Percentiles rank a stretch among this genome's conserved stretches.
phyloP scores from a whole-genome alignment of 2,113 vertebrate species.

The Pomatorhinus ruficollis region DNA sequence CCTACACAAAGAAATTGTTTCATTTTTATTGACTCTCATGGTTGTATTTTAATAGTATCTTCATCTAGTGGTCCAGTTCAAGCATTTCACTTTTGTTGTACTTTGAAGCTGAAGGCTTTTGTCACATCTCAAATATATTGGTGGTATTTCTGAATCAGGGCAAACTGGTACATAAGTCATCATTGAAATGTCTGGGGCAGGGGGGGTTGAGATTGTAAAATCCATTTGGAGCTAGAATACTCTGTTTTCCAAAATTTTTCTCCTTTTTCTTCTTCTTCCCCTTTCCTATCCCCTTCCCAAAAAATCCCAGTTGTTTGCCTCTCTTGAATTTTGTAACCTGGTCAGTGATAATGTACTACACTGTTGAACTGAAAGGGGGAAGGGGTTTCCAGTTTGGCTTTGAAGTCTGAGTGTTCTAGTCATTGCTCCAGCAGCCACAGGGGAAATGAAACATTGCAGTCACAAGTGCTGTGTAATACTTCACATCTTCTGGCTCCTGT shows the following conservation, averaged over 20 bases:
- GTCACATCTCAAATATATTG: not conserved
- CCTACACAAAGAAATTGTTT: not conserved
- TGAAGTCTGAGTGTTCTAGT: not conserved
- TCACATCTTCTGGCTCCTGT: not conserved
- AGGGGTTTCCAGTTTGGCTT: not conserved
- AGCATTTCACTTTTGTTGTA: conserved; percentile 5
- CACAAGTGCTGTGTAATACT: not conserved
- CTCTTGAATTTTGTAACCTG: not conserved
- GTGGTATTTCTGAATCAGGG: not conserved
- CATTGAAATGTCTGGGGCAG: not conserved
- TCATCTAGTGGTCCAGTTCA: conserved; percentile 13
- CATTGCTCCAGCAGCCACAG: not conserved
- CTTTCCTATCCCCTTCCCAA: not conserved
- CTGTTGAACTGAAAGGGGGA: not conserved
- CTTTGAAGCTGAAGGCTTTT: conserved; percentile 12
- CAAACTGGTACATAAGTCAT: not conserved
- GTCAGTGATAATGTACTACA: not conserved
- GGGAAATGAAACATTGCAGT: not conserved
- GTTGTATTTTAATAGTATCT: conserved; percentile 35
- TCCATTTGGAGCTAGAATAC: not conserved
- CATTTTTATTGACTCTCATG: not conserved
- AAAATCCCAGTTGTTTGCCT: not conserved
- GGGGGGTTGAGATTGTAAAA: not conserved
- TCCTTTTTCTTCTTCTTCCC: not conserved
- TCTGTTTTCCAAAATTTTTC: not conserved